Evolutionary conservation across 2,797 vertebrate species (phyloP), one percentile per base, ranked within the genome.

Genomic region (Carcharodon carcharias): DNA sequence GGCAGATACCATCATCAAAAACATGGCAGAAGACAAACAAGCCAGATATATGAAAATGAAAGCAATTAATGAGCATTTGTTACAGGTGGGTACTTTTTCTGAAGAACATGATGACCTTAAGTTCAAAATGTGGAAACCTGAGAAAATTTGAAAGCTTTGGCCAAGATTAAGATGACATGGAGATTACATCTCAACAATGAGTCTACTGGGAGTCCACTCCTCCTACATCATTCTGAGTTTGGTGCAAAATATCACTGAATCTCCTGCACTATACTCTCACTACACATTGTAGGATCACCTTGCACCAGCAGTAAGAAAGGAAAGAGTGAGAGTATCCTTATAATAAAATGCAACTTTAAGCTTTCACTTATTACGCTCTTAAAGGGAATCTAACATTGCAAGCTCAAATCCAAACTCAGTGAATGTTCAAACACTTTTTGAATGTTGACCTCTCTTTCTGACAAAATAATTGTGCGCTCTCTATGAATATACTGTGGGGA

Each of bases 31-130:
- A 0, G 98, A 98, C 89, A 98, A 99, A 97, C 99, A 99, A 97
- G 97, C 98, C 96, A 98, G 98, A 96, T 99, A 99, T 85, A 97
- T 98, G 96, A 98, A 98, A 95, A 98, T 99, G 98, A 99, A 98
- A 96, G 96, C 97, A 96, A 96, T 97, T 97, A 99, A 99, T 96
- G 99, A 99, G 97, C 98, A 99, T 65, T 97, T 99, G 2, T 97
- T 99, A 2, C 98, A 99, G 99, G 99, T 99, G 56, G 1, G n/a
- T 61, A 14, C 14, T n/a, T 61, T 63, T 92, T 92, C 35, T 89
- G 50, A 56, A 50, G 28, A 23, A 87, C 4, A 31, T 89, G 28
- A 58, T 89, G 45, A 89, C 26, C 54, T 58, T n/a, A 35, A 58
- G 31, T 61, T 12, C 26, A 56, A 92, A 92, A 92, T 92, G 2